Percentiles rank a stretch among this genome's conserved stretches.
Conservation (phyloP, 64 coral and sea anemone genomes). For the Anthopleura sola region DNA sequence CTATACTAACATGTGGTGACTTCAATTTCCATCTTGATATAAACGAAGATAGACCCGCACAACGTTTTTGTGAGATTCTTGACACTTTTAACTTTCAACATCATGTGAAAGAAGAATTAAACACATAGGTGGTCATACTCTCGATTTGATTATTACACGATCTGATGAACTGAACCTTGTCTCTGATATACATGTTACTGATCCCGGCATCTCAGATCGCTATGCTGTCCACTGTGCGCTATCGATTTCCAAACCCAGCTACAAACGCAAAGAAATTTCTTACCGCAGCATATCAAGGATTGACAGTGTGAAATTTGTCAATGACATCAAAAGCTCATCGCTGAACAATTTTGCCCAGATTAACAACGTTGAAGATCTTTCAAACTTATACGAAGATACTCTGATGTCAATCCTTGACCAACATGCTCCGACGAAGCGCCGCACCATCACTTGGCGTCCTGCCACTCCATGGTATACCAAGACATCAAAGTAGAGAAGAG, state of each 20-base stretch:
- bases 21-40: constrained; percentile 4
- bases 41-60: neutral
- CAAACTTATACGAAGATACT: neutral
- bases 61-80: neutral
- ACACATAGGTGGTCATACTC: neutral
- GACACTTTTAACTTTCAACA: neutral
- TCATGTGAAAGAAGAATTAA: neutral
- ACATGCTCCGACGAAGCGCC: neutral
- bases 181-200: neutral
- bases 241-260: neutral
- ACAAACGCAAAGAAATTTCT: neutral
- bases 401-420: neutral
- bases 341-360: neutral
- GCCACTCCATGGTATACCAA: neutral
- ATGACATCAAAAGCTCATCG: neutral
- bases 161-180: neutral
- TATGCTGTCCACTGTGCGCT: neutral
- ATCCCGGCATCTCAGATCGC: constrained; percentile 8
- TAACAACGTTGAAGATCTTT: neutral
- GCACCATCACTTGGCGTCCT: neutral
- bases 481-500: neutral
- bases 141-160: constrained; percentile 1
- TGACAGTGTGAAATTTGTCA: neutral
- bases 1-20: neutral
- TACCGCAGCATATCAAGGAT: neutral